Evolutionary conservation across 2,113 vertebrate species (phyloP), one percentile per base, ranked within the genome.

Genomic region (Orthonyx spaldingii): DNA sequence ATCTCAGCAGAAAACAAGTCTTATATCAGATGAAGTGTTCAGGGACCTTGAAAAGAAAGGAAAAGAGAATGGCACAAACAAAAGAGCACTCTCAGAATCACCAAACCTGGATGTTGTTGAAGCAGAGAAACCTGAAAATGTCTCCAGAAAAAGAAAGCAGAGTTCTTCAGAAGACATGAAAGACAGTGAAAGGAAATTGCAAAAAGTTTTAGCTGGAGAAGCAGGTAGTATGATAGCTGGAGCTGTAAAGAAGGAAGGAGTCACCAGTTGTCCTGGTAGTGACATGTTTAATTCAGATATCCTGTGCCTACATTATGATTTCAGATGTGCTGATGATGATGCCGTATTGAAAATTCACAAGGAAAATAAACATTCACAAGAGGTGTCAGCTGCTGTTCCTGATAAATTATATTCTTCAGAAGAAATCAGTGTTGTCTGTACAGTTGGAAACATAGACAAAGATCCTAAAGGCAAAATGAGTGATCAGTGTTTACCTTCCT

Each of bases 301-400:
- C 68, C 76, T 87, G 49, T 98, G 98, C 83, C 21, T 96, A 3
- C 35, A 91, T 33, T 98, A 97, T 35, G 91, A 96, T 79, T 97
- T 98, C 70, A 97, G 95, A 68, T 96, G 98, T 61, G 95, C 97
- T 91, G 98, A 96, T 93, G 98, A 95, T 81, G 96, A 97, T 59
- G 97, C 97, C 88, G 97, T 98, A 74, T 84, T 98, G 93, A 98
- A 98, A 96, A 98, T 97, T 93, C 98, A 98, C 55, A 64, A 71
- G 33, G 97, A 97, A 87, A 97, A 94, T 68, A 98, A 97, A 71
- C 94, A 98, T 69, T 89, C 89, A 50, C 74, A 91, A 90, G 96
- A 96, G 11, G 14, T 53, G 47, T 74, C 65, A 75, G 35, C 85
- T 89, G 37, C 52, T 55, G 41, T 59, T 74, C 42, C 50, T 8